A percentile compares a stretch with the other conserved stretches of the same genome.
Conservation (phyloP, 2,888 invertebrate species). For the Drosophila glabriapex region DNA sequence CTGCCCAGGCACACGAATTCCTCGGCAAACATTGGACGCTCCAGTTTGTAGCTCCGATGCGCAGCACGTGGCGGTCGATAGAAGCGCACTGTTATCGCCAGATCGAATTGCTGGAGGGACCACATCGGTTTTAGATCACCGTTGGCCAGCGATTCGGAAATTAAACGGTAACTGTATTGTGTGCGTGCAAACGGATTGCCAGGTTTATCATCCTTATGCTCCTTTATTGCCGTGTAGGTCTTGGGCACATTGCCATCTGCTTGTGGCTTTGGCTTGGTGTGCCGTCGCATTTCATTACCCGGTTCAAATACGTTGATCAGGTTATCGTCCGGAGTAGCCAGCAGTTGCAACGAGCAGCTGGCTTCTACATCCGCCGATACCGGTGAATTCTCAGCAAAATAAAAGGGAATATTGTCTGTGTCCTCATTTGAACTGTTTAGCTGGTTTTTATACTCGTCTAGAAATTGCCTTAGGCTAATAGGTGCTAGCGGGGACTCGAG, state of each 20-base stretch:
- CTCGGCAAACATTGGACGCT: constrained; percentile 86
- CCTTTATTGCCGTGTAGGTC: constrained; percentile 40
- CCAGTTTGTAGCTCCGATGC: constrained; percentile 66
- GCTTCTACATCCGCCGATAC: constrained; percentile 22
- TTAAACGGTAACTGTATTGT: constrained; percentile 53
- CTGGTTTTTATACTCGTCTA: constrained; percentile 58
- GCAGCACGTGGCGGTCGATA: constrained; percentile 86
- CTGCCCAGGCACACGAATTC: constrained; percentile 89
- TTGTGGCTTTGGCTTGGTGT: constrained; percentile 15
- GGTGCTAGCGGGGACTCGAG: constrained; percentile 55
- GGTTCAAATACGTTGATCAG: constrained; percentile 36
- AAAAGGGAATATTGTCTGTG: constrained; percentile 33
- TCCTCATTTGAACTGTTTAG: constrained; percentile 28
- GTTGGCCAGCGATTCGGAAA: constrained; percentile 17
- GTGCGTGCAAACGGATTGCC: constrained; percentile 74
- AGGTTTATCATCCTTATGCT: constrained; percentile 44
- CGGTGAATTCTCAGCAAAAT: constrained; percentile 44
- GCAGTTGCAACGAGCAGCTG: constrained; percentile 54
- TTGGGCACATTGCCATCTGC: constrained; percentile 34
- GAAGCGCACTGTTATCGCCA: constrained; percentile 86
- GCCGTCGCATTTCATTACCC: constrained; percentile 39
- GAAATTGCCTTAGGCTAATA: constrained; percentile 66
- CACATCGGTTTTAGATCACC: neutral
- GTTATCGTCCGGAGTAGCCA: constrained; percentile 52
- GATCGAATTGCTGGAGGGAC: constrained; percentile 60